Evolutionary conservation across 53 echinoderm and acorn worm genomes (phyloP).

Genomic region (Patiria pectinifera): DNA sequence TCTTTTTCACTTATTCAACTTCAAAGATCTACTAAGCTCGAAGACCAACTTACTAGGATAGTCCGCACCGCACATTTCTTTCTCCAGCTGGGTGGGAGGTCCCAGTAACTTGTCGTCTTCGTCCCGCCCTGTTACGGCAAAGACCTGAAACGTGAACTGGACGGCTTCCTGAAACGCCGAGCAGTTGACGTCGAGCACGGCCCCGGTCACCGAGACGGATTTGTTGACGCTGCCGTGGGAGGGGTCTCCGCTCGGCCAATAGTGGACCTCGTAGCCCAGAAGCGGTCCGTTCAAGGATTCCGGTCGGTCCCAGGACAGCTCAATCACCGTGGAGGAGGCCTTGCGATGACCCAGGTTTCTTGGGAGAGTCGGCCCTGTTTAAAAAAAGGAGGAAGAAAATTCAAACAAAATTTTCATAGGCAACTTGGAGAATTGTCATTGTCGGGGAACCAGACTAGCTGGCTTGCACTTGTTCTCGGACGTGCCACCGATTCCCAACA

Average conservation of each 20-base stretch:
- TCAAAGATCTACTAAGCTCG: too few species aligned
- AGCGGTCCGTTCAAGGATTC: slow-evolving; percentile 20
- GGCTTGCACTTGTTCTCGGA: too few species aligned
- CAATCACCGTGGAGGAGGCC: neutral
- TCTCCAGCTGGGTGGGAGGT: neutral
- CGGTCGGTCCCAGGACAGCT: slow-evolving; percentile 12
- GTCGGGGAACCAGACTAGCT: too few species aligned
- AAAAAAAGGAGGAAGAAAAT: neutral
- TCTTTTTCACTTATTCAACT: too few species aligned
- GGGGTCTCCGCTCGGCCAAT: neutral
- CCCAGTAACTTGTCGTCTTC: neutral
- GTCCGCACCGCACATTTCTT: slow-evolving; percentile 31
- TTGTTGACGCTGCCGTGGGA: neutral
- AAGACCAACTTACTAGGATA: neutral
- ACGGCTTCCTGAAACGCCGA: slow-evolving; percentile 17
- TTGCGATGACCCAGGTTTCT: neutral
- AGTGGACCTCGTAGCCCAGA: neutral
- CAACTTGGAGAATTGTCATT: too few species aligned
- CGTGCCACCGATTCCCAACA: too few species aligned
- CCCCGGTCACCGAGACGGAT: neutral
- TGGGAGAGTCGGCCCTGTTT: slow-evolving; percentile 31
- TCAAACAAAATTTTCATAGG: neutral
- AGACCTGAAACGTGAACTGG: slow-evolving; percentile 27
- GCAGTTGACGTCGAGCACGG: slow-evolving; percentile 17
- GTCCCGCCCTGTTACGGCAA: neutral